These are phyloP conservation scores for Macroglossus sobrinus DNA, from an alignment of 2,113 vertebrate genomes.

Conservation along the genomic window DNA sequence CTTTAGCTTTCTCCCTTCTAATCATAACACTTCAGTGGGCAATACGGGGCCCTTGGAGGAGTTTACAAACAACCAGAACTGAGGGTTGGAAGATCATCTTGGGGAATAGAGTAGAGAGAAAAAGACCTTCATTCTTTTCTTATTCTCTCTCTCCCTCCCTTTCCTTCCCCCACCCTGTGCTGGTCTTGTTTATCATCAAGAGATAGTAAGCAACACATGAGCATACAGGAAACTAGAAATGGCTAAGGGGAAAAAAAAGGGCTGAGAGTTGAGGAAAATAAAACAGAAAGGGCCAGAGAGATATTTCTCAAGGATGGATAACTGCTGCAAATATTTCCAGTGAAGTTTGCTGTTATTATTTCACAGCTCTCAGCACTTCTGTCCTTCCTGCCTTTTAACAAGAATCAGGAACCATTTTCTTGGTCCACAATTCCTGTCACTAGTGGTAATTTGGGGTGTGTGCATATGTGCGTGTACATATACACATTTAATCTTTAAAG, in stretches of 20 bases:
- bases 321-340: not conserved
- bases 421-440: not conserved
- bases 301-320: not conserved
- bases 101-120: not conserved
- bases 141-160: not conserved
- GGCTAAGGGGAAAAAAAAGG: not conserved
- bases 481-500: not conserved
- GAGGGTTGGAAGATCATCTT: not conserved
- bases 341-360: not conserved
- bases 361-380: not conserved
- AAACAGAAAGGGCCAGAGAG: not conserved
- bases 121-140: not conserved
- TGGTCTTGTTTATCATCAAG: not conserved
- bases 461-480: fast-evolving
- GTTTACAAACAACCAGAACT: not conserved
- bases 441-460: not conserved
- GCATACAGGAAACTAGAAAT: not conserved
- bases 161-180: not conserved
- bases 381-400: constrained; percentile 14
- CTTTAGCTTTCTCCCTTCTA: too few species aligned
- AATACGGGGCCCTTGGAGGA: not conserved
- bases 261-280: not conserved
- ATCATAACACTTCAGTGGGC: not conserved
- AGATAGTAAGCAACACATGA: not conserved
- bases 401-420: constrained; percentile 19